Base-by-base conservation (phyloP, 23 tunicate species). In the Trididemnum miniatum region DNA sequence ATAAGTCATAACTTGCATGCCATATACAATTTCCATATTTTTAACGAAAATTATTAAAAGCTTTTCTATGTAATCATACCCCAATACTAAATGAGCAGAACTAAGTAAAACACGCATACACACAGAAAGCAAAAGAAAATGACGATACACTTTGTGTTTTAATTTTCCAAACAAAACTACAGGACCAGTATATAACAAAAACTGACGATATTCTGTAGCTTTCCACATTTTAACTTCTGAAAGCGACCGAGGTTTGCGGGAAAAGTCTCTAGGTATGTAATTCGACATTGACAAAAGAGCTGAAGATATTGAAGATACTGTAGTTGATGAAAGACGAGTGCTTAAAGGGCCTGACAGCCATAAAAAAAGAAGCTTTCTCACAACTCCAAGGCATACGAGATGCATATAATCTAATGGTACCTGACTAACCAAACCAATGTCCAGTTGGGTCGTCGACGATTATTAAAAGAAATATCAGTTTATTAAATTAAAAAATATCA, bases 91-190 rank as follows among this genome's bases (percentile, higher is more conserved):
- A n/a, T n/a, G n/a, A n/a, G n/a, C n/a, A n/a, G n/a, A n/a, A n/a
- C n/a, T n/a, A n/a, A n/a, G n/a, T n/a, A n/a, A n/a, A n/a, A n/a
- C n/a, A n/a, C n/a, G n/a, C n/a, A n/a, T n/a, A n/a, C n/a, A n/a
- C n/a, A 85, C 89, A 77, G 65, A 79, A 25, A 85, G 51, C 65
- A 85, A 67, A 57, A 85, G 38, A 65, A 85, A 76, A 52, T 85
- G 80, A 35, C 77, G 20, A 77, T 85, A 85, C 32, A 77, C 35
- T n/a, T 65, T 23, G 1, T 28, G 40, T 51, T 35, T 34, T n/a
- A 85, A 27, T 30, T 65, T 26, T 51, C 15, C 52, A 24, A 35
- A 40, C 34, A 85, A 65, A 64, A 65, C 82, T 28, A 77, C 81
- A 50, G 71, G 69, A 34, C 77, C 83, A 32, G 72, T 65, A 36